phyloP scores from a whole-genome alignment of 2,888 invertebrate species.

The Hanleya hanleyi region DNA sequence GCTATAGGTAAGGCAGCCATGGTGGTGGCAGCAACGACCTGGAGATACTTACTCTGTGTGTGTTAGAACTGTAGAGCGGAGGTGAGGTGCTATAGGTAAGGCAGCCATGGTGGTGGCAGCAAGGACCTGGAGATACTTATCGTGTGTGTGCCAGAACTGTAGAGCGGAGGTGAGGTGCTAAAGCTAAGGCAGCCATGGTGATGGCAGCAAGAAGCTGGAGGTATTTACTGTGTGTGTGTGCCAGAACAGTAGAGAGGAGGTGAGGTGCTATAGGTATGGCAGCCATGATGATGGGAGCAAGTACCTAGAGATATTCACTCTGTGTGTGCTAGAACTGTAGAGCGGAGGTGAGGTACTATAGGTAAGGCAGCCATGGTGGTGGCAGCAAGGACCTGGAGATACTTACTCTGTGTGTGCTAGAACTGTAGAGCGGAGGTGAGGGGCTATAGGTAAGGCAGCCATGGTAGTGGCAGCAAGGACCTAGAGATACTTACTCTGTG shows the following conservation, averaged over 20 bases:
- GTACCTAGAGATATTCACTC: slow-evolving; percentile 68
- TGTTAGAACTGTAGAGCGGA: slow-evolving; percentile 58
- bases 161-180: slow-evolving; percentile 58
- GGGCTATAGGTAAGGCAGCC: slow-evolving; percentile 59
- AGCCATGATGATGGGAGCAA: slow-evolving; percentile 64
- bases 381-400: slow-evolving; percentile 67
- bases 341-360: slow-evolving; percentile 57
- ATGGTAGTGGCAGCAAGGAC: slow-evolving; percentile 65
- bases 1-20: slow-evolving; percentile 59
- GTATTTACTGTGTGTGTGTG: slow-evolving; percentile 60
- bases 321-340: slow-evolving; percentile 63
- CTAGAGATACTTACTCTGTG: slow-evolving; percentile 68
- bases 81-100: slow-evolving; percentile 59
- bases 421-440: slow-evolving; percentile 56
- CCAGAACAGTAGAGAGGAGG: slow-evolving; percentile 57
- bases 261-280: slow-evolving; percentile 60
- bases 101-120: slow-evolving; percentile 63
- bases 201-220: slow-evolving; percentile 68
- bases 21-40: slow-evolving; percentile 66
- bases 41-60: slow-evolving; percentile 69
- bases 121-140: slow-evolving; percentile 69
- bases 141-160: slow-evolving; percentile 62
- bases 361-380: slow-evolving; percentile 63
- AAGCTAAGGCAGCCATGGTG: slow-evolving; percentile 58
- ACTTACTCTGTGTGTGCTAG: slow-evolving; percentile 69